phyloP scores from a whole-genome alignment of 2,113 vertebrate species.

The Boulengeromyrus knoepffleri region DNA sequence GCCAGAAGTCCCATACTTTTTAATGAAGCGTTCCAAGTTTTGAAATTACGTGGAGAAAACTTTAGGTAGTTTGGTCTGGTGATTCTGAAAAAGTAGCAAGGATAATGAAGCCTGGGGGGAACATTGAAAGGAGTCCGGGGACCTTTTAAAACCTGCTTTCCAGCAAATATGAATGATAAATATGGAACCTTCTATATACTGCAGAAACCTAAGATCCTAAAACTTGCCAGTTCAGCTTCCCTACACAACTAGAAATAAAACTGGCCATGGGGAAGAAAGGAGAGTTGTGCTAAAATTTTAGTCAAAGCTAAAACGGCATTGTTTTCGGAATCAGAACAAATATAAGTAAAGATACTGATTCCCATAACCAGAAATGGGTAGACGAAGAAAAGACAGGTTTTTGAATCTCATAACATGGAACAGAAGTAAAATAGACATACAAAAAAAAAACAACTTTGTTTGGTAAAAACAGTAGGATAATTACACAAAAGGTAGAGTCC shows the following conservation, averaged over 20 bases:
- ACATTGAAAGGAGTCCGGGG: not conserved
- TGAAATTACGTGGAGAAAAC: not conserved
- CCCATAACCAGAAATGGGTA: slow-evolving; percentile 48
- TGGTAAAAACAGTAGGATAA: slow-evolving; percentile 49
- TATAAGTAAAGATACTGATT: slow-evolving; percentile 33
- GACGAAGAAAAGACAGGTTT: slow-evolving; percentile 29
- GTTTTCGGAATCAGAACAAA: slow-evolving; percentile 36
- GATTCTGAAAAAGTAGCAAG: not conserved
- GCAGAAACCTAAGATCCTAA: slow-evolving; percentile 7
- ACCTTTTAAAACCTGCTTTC: not conserved
- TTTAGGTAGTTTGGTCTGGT: slow-evolving; percentile 10
- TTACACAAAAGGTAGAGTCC: slow-evolving; percentile 44
- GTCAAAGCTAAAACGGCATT: slow-evolving; percentile 54
- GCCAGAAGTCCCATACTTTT: not conserved
- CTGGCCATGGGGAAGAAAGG: slow-evolving; percentile 34
- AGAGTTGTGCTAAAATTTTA: slow-evolving; percentile 58
- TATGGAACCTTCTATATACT: not conserved
- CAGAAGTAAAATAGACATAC: slow-evolving; percentile 39
- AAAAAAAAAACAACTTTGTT: slow-evolving; percentile 37
- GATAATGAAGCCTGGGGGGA: not conserved
- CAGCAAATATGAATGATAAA: not conserved
- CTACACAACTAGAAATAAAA: slow-evolving; percentile 38
- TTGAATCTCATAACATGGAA: slow-evolving; percentile 15
- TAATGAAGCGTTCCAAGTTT: not conserved
- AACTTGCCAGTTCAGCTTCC: slow-evolving; percentile 2